phyloP scores from a whole-genome alignment of 2,797 vertebrate species.

The Melanotaenia pygmaea region DNA sequence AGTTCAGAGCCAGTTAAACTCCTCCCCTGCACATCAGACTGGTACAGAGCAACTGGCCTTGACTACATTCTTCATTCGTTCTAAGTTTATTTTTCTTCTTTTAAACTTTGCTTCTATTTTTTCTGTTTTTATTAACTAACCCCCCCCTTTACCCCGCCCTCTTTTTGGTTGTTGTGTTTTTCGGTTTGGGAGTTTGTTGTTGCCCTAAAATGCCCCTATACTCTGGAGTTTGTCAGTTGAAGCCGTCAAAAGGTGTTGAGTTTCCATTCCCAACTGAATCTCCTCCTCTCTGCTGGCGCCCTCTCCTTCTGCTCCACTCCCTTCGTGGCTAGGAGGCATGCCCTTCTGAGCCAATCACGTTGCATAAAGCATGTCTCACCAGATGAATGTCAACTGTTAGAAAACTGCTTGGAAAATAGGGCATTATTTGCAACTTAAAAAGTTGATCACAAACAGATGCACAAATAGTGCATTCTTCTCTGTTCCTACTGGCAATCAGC shows the following conservation, averaged over 20 bases:
- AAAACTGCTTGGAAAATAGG: conserved; percentile 52
- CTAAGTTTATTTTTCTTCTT: conserved; percentile 24
- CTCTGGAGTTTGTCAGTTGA: conserved; percentile 71
- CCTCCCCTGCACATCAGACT: conserved; percentile 56
- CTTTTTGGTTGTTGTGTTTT: conserved; percentile 40
- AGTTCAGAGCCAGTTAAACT: conserved; percentile 48
- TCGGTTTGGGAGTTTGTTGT: conserved; percentile 41
- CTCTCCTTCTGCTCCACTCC: conserved; percentile 59
- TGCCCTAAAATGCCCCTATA: conserved; percentile 70
- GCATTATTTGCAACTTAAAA: conserved; percentile 56
- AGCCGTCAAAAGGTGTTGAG: conserved; percentile 66
- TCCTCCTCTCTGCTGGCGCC: conserved; percentile 58
- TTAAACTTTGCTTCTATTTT: conserved; percentile 20
- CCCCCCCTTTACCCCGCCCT: too few relatives aligned
- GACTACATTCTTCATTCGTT: conserved; percentile 46
- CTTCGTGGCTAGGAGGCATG: conserved; percentile 70
- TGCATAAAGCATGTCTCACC: conserved; percentile 52
- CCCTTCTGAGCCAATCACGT: conserved; percentile 67
- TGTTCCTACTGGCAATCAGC: conserved; percentile 45
- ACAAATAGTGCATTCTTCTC: conserved; percentile 29
- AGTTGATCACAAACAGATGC: conserved; percentile 58
- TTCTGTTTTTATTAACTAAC: neutral
- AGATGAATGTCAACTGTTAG: conserved; percentile 56
- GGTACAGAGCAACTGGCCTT: conserved; percentile 58
- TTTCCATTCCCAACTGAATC: conserved; percentile 68